These are phyloP conservation scores for Limnodromus scolopaceus DNA, from an alignment of 2,797 vertebrate species.

Conservation along the genomic window DNA sequence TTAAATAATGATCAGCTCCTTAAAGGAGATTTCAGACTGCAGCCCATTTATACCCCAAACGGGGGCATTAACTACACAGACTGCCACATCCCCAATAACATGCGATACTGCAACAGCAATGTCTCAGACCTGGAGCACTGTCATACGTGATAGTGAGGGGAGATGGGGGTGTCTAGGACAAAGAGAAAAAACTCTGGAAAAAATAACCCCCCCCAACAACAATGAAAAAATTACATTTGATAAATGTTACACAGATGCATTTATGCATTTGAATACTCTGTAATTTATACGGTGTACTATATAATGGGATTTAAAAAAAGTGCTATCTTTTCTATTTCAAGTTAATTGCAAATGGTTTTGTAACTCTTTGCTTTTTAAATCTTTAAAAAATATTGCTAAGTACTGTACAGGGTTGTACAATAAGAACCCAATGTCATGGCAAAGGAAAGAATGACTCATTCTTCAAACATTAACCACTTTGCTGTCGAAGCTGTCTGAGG, in stretches of 20 bases:
- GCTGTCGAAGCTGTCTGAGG: conserved; percentile 73
- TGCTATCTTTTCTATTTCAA: conserved; percentile 99
- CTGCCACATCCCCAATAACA: conserved; percentile 97
- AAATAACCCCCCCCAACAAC: conserved; percentile 71
- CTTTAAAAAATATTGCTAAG: conserved; percentile 88
- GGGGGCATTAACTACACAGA: conserved; percentile 97
- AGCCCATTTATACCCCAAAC: conserved; percentile 97
- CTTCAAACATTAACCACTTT: conserved; percentile 78
- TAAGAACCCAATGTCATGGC: conserved; percentile 82
- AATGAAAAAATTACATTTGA: conserved; percentile 82
- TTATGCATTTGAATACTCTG: conserved; percentile 92
- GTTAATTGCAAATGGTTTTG: conserved; percentile 91
- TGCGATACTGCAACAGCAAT: conserved; percentile 94
- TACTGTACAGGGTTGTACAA: conserved; percentile 91
- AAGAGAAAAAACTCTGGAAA: conserved; percentile 65
- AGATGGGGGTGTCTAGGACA: conserved; percentile 4
- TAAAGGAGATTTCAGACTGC: conserved; percentile 95
- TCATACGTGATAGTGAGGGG: conserved; percentile 87
- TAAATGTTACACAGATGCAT: conserved; percentile 86
- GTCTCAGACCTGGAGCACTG: conserved; percentile 93
- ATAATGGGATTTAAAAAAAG: conserved; percentile 93
- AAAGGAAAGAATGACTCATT: conserved; percentile 77
- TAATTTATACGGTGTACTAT: conserved; percentile 99
- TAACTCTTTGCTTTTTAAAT: conserved; percentile 95
- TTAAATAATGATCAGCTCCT: conserved; percentile 99